Evolutionary conservation across 1,140 invertebrate species (phyloP), one percentile per base, ranked within the genome.

Genomic region (Drosophila mayri): DNA sequence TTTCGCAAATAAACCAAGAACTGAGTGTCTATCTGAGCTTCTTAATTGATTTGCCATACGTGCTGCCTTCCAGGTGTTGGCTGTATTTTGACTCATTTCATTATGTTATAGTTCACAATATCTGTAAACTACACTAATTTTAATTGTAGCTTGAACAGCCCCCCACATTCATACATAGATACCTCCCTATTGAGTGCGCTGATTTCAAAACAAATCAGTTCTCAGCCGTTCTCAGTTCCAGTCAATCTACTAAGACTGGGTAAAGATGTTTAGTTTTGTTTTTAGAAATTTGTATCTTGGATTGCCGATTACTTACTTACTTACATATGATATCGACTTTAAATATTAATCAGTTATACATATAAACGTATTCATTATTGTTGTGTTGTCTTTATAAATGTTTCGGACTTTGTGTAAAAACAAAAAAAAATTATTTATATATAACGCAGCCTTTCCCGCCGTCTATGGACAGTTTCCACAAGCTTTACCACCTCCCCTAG

Each of bases 391-490:
- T 92, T 82, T 78, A 90, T 92, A 87, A 91, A 92, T 92, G 88
- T 92, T 92, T 92, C 82, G 90, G 85, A 92, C 73, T 91, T 81
- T 92, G 90, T 92, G 91, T 92, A 92, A 91, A 90, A 88, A 91
- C 91, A 78, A 92, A 91, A 86, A 80, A 88, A 91, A 92, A 92
- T 93, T 94, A 94, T 95, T 94, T 95, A 95, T 95, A 95, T 95
- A 95, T 95, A 95, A 95, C 95, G 95, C 97, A 96, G 97, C 97
- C 94, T 98, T 98, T 94, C 97, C 98, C 93, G 96, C 97, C 94
- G 97, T 98, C 93, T 98, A 98, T 94, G 96, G 97, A 93, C 97
- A 98, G 95, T 98, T 98, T 94, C 97, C 98, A 94, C 98, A 98
- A 95, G 97, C 97, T 92, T 96, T 98, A 92, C 96, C 97, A 92